Base-by-base conservation (phyloP, 2,797 vertebrate genomes). In the Hydrocynus forskahlii region DNA sequence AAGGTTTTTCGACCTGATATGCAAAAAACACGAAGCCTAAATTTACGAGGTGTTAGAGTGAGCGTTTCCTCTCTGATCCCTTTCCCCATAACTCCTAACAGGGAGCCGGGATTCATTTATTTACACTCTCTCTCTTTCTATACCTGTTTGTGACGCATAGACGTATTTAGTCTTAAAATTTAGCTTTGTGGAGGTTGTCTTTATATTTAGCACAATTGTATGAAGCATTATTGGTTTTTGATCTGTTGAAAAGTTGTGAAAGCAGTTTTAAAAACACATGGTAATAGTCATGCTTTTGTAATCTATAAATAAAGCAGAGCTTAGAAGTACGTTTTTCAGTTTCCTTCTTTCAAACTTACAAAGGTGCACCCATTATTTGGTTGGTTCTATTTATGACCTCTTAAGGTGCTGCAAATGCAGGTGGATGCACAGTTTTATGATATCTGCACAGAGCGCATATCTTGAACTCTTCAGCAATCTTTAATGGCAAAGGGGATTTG, bases 11-110 rank as follows among this genome's bases (percentile, higher is more conserved):
- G 91, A 89, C 89, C 71, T 23, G 87, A 92, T 90, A 91, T 90
- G 89, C 86, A 81, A 67, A 35, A 88, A 89, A 89, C 87, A 54
- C 85, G 78, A 83, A 87, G 85, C 83, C 88, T 88, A 91, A 90
- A 92, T 92, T 92, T 90, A 91, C 88, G 88, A 90, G 89, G 86
- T 90, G 89, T 90, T 87, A 87, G 78, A 40, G 78, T 87, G 84
- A 87, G 50, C 84, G 88, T 89, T 84, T 89, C 88, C 85, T 80
- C 82, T 81, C 81, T 76, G 84, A 86, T 81, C 86, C 85, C 81
- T 85, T 88, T 84, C 83, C 87, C 85, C 83, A 90, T 90, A 90
- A 88, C 85, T 87, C 82, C 82, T 86, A 88, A 89, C 85, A 89
- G 85, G 88, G 43, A 29, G 59, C 8, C 10, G 71, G 62, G 25